These are phyloP conservation scores for Puffinus mauretanicus DNA, from an alignment of 2,113 vertebrate genomes.

Conservation along the genomic window DNA sequence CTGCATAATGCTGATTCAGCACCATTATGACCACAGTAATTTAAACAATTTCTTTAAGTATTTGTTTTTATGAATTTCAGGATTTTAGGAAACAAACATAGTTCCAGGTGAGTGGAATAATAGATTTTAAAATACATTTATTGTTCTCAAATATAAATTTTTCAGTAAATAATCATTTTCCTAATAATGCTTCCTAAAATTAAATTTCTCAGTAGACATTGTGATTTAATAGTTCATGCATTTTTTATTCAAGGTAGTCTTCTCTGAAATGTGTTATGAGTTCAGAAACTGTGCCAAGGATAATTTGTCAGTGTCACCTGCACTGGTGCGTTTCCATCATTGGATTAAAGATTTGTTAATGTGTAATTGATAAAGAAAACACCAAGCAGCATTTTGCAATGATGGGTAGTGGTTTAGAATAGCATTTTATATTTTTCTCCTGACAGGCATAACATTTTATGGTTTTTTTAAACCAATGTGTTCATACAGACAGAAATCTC, in stretches of 20 bases:
- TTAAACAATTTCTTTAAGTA: background rate
- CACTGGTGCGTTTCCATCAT: slow-evolving; percentile 62
- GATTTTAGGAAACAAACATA: slow-evolving; percentile 5
- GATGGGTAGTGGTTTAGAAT: slow-evolving; percentile 71
- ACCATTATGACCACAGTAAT: background rate
- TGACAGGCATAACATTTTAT: slow-evolving; percentile 74
- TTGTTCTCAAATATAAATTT: background rate
- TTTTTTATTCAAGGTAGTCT: slow-evolving; percentile 45
- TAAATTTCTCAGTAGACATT: background rate
- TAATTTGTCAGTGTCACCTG: slow-evolving; percentile 66
- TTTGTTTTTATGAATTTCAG: background rate
- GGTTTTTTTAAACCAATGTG: slow-evolving; percentile 67
- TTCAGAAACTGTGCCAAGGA: slow-evolving; percentile 55
- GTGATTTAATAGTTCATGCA: slow-evolving; percentile 41
- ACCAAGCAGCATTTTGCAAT: slow-evolving; percentile 69
- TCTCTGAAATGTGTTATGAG: slow-evolving; percentile 52
- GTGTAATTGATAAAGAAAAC: slow-evolving; percentile 78
- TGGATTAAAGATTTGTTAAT: slow-evolving; percentile 78
- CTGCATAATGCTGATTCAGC: background rate
- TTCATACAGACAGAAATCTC: slow-evolving; percentile 57
- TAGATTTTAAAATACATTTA: background rate
- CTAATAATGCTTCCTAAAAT: slow-evolving; percentile 12
- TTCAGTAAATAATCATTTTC: background rate
- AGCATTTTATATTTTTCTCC: slow-evolving; percentile 72
- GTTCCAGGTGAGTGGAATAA: background rate